Evolutionary conservation across 2,797 vertebrate species (phyloP), one percentile per base, ranked within the genome.

Genomic region (Kryptopterus vitreolus): DNA sequence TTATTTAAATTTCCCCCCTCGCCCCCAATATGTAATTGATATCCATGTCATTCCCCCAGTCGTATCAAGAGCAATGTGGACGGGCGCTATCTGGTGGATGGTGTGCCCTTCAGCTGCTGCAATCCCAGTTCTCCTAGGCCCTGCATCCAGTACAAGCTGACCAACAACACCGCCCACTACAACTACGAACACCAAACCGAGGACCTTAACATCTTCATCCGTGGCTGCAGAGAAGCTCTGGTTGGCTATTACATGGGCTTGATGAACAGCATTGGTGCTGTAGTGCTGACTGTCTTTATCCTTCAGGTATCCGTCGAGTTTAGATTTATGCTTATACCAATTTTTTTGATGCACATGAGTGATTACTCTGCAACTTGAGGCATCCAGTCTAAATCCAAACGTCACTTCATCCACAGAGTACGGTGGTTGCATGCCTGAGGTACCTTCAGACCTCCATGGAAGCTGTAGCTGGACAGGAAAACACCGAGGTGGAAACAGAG

Each of bases 371-470:
- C 7, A 3, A 62, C 18, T 0, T 55, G 33, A 12, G 20, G 26
- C 11, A 46, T 35, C n/a, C 13, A 31, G 29, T 50, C 43, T 6
- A 53, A 79, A 43, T 6, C n/a, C 20, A 58, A 33, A 1, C 11
- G n/a, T 55, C 35, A 9, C 20, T 35, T 57, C 3, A 10, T 48
- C 29, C 24, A 18, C 68, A 96, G 95, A 85, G 76, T 53, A 89
- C 91, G 5, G 94, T 95, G 85, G 85, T 96, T 75, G 91, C 95
- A 50, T 95, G 95, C 86, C 84, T 96, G 77, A 91, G 95, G 48
- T 94, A 95, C 85, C 91, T 96, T 66, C 94, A 96, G 85, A 96
- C 95, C 0, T 89, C 95, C n/a, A 92, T 96, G 93, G 95, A 96
- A 69, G 94, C 93, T 12, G 88, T 95, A 3, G 89, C 82, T 20